Evolutionary conservation across 2,797 vertebrate genomes (phyloP), one percentile per base, ranked within the genome.

Genomic region (Morus bassanus): DNA sequence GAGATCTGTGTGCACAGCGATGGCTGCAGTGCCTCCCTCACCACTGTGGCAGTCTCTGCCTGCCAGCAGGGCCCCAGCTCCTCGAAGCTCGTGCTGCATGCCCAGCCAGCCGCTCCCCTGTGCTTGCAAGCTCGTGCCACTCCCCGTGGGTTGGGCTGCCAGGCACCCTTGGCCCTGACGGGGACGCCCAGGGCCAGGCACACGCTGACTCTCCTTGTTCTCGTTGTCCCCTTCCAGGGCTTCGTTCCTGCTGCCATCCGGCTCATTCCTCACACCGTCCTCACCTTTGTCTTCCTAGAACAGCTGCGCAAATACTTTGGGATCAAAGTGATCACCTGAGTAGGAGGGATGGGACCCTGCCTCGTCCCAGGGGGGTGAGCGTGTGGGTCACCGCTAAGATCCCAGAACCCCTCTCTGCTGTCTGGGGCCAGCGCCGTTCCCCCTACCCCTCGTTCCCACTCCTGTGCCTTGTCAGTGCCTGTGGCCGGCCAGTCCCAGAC

Each of bases 271-370:
- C 99, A 99, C 88, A 99, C 99, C 0, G 96, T 99, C 90, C 99
- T 99, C 94, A 99, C 99, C 61, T 99, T 99, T 68, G 18, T 99
- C 77, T 99, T 99, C 93, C 98, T 99, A 93, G 99, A 99, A 78
- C 99, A 99, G 97, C 98, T 99, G 41, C 99, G 98, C 96, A 98
- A 98, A 72, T 53, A 99, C 96, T 99, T 99, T 13, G 99, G 99
- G 90, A 98, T 99, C 96, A 96, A 93, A 69, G 98, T 99, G 94
- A 87, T 97, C 53, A 98, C 98, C 96, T 99, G 98, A 99, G 65
- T 4, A 8, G 5, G 11, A 64, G 48, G 51, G 60, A 46, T 1
- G 0, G 37, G 89, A 45, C 57, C 85, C 68, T 80, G 79, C 64
- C 43, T 86, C 8, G 2, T 83, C 81, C 88, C 17, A 2, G 6